phyloP scores from a whole-genome alignment of 2,888 invertebrate species.

The Pristionchus fissidentatus region DNA sequence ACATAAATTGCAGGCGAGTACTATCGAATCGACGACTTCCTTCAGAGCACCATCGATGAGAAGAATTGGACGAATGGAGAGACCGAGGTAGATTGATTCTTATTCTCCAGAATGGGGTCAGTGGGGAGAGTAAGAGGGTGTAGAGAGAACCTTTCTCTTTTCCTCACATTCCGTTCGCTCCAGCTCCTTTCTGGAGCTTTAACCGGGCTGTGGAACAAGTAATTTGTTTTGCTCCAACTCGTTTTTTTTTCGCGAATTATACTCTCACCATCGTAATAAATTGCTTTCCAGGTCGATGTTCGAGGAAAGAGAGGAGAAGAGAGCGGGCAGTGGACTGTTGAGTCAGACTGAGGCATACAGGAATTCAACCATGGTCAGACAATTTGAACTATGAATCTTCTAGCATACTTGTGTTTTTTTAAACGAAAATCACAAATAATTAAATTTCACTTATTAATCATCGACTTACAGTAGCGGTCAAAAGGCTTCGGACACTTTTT shows the following conservation, averaged over 20 bases:
- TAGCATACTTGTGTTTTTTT: too few species aligned
- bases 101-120: too few species aligned
- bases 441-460: too few species aligned
- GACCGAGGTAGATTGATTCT: not conserved
- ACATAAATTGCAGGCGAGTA: not conserved
- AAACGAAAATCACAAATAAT: too few species aligned
- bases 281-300: conserved; percentile 9
- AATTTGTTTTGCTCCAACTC: too few species aligned
- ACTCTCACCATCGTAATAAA: not conserved
- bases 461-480: too few species aligned
- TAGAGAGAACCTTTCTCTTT: too few species aligned
- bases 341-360: not conserved
- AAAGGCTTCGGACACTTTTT: too few species aligned
- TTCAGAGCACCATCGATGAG: conserved; percentile 23
- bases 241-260: not conserved
- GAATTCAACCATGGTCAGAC: not conserved
- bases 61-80: conserved; percentile 19
- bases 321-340: not conserved
- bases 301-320: not conserved
- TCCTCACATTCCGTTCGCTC: too few species aligned
- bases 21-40: conserved; percentile 22
- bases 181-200: too few species aligned
- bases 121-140: too few species aligned
- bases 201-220: too few species aligned
- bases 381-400: not conserved